Conservation (phyloP, 2,888 invertebrate genomes). For the Oxycera nigricornis region DNA sequence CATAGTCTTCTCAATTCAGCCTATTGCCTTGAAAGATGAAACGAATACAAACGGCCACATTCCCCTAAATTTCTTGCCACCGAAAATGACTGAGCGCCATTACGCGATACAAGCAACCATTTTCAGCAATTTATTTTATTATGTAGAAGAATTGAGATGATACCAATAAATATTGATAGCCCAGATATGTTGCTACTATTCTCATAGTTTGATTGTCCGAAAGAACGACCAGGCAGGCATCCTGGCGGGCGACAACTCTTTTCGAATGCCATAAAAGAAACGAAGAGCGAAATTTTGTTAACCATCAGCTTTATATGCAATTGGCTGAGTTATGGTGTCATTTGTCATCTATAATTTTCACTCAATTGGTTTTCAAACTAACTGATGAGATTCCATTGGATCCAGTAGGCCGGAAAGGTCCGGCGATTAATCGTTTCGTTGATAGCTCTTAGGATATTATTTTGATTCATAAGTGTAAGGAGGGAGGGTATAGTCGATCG, state of each 20-base stretch:
- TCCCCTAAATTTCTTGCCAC: conserved; percentile 7
- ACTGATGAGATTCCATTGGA: conserved; percentile 31
- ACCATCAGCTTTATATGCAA: conserved; percentile 35
- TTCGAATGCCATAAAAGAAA: neutral
- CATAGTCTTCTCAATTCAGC: neutral
- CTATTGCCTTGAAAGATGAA: neutral
- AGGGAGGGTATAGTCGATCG: no score
- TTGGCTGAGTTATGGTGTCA: conserved; percentile 43
- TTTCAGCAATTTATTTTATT: conserved; percentile 45
- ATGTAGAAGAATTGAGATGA: conserved; percentile 35
- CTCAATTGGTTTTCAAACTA: conserved; percentile 44
- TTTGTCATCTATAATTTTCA: conserved; percentile 47
- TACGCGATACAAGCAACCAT: conserved; percentile 22
- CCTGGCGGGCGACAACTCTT: conserved; percentile 16
- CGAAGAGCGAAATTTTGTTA: conserved; percentile 24
- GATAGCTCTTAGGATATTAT: neutral
- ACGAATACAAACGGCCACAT: neutral
- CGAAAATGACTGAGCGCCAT: conserved; percentile 30
- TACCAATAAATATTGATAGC: conserved; percentile 45
- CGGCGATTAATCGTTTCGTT: neutral
- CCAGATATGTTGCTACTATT: neutral
- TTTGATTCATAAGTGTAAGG: neutral
- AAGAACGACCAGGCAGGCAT: neutral
- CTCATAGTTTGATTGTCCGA: neutral
- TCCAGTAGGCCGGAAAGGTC: conserved; percentile 7